Evolutionary conservation across 2,888 invertebrate species (phyloP).

Genomic region (Gymnosoma rotundatum): DNA sequence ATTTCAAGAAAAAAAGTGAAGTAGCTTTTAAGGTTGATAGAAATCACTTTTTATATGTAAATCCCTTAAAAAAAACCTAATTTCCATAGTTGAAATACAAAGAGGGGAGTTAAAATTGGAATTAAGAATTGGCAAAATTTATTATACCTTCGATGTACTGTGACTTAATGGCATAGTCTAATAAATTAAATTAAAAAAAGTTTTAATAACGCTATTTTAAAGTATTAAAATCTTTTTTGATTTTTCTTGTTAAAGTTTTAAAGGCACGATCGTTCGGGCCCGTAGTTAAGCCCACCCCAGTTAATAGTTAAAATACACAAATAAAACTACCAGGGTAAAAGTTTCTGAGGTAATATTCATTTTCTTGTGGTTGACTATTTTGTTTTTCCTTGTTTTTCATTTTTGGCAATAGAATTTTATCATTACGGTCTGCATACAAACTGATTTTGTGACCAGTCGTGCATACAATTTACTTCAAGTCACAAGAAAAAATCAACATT

Average conservation of each 20-base stretch:
- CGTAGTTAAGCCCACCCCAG: slow-evolving; percentile 4
- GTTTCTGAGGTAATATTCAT: slow-evolving; percentile 24
- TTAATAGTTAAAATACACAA: slow-evolving; percentile 5
- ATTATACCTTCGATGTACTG: too few relatives aligned
- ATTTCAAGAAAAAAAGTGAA: too few relatives aligned
- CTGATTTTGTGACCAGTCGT: slow-evolving; percentile 20
- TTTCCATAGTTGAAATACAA: too few relatives aligned
- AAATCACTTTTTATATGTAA: too few relatives aligned
- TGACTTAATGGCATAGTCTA: too few relatives aligned
- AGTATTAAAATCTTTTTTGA: neutral
- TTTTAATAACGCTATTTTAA: neutral
- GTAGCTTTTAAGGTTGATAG: too few relatives aligned
- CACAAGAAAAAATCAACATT: neutral
- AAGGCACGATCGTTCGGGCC: neutral
- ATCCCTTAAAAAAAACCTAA: too few relatives aligned
- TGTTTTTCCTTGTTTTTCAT: neutral
- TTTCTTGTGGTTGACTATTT: slow-evolving; percentile 32
- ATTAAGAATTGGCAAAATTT: too few relatives aligned
- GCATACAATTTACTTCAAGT: slow-evolving; percentile 14
- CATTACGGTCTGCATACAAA: slow-evolving; percentile 36
- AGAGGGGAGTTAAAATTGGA: too few relatives aligned
- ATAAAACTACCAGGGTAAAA: neutral
- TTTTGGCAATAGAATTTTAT: slow-evolving; percentile 44
- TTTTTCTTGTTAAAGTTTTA: neutral
- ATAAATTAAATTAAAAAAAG: too few relatives aligned